A percentile compares a stretch with the other conserved stretches of the same genome.
Evolutionary conservation across 1,140 invertebrate genomes (phyloP).

Genomic region (Bilobella aurantiaca): DNA sequence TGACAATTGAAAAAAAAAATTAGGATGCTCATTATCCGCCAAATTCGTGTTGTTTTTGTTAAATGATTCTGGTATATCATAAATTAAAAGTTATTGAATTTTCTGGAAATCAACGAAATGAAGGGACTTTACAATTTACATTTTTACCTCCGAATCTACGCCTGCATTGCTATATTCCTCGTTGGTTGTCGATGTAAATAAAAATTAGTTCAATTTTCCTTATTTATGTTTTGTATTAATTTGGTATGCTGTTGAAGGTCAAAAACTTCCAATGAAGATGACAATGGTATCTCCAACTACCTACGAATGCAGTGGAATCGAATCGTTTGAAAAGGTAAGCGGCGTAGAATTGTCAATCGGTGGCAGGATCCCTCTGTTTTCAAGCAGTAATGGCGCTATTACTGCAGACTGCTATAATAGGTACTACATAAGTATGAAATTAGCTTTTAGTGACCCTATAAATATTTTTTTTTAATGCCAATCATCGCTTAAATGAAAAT

Average conservation of each 20-base stretch:
- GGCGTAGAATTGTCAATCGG: constrained; percentile 33
- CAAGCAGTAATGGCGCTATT: constrained; percentile 37
- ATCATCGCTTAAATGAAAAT: background rate
- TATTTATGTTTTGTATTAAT: background rate
- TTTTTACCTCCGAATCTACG: too few relatives aligned
- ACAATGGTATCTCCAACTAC: background rate
- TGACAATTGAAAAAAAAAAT: too few relatives aligned
- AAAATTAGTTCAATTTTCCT: background rate
- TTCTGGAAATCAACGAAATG: too few relatives aligned
- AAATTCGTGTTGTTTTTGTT: too few relatives aligned
- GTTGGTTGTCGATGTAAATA: too few relatives aligned
- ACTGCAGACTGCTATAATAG: constrained; percentile 41
- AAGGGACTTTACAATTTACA: too few relatives aligned
- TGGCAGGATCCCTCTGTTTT: constrained; percentile 36
- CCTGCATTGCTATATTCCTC: too few relatives aligned
- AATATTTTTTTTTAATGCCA: background rate
- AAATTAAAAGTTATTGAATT: too few relatives aligned
- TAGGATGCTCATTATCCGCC: too few relatives aligned
- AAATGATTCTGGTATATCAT: too few relatives aligned
- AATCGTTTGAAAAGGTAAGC: constrained; percentile 36
- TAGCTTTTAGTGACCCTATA: background rate
- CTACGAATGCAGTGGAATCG: constrained; percentile 26
- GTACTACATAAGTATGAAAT: background rate
- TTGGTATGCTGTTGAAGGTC: constrained; percentile 9
- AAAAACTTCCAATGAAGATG: constrained; percentile 27